Base-by-base conservation (phyloP, 2,113 vertebrate species). In the Argyrosomus japonicus region DNA sequence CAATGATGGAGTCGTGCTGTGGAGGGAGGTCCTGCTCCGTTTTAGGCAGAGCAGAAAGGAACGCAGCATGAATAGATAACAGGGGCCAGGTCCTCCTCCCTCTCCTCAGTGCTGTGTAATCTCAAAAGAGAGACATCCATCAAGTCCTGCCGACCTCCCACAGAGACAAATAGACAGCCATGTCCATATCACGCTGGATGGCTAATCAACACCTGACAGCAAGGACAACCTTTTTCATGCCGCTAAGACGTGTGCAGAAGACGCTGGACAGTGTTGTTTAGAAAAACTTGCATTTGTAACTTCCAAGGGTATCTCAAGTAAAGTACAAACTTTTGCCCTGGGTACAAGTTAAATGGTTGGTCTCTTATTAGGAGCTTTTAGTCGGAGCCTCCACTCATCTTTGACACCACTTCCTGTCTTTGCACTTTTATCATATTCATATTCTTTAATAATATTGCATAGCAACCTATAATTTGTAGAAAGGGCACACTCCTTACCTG, bases 41-140 rank as follows among this genome's bases (percentile, higher is more conserved):
- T 92, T 91, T 78, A 86, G 83, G 87, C 80, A 76, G 70, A 81
- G 86, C 45, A 81, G 74, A 88, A 77, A 87, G 85, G 71, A 88
- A 68, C 85, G 29, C 75, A 75, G 81, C 77, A 47, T 86, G 86
- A 88, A 86, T 88, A 89, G 79, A 94, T 89, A 92, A 84, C 87
- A 74, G 51, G 62, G 68, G 48, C 57, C 18, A 13, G 60, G 72
- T 86, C 74, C 76, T 87, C 80, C 87, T 72, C 76, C 75, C 70
- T 88, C 79, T 36, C 83, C 14, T 2, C 13, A 45, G 50, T 25
- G 69, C 72, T 81, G 70, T 51, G 87, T 74, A 85, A 84, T 92
- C 88, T 87, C 82, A 75, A 68, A 82, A 87, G 86, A 83, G 64
- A 90, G 90, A 91, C 90, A 92, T 93, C 91, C 89, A 87, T 93